Base-by-base conservation (phyloP, 23 tunicate genomes). In the Halocynthia roretzi region DNA sequence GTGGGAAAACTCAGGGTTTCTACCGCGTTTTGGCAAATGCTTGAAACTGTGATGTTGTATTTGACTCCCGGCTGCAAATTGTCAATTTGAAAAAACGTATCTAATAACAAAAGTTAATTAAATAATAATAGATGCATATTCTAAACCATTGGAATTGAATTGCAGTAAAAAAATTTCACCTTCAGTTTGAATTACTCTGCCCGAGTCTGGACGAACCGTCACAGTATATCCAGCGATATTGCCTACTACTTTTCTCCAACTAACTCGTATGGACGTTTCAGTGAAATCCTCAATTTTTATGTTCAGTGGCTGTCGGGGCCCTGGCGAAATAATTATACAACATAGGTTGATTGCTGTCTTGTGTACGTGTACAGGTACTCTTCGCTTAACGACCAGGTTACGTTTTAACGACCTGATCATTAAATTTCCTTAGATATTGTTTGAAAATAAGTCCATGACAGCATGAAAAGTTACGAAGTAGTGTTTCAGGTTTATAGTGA, bases 21-120 rank as follows among this genome's bases (percentile, higher is more conserved):
- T 40, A 69, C 64, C 50, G 80, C 31, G 11, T 67, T 55, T 10
- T 8, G 56, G 72, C 95, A 88, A 49, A 52, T 52, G 20, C 87
- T 50, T 0, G 76, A 12, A 6, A 83, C 86, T 9, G 84, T 53
- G n/a, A 83, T 56, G 6, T 56, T 78, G 81, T 88, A 79, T 6
- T 57, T 21, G 7, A 82, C 52, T 5, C 95, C 95, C 7, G 95
- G 84, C 63, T 54, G 53, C 44, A 88, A 67, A 21, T 77, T 58
- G 57, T 40, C 60, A 8, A 88, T 6, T 15, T 52, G 50, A 62
- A 82, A 52, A 7, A 14, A 65, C 9, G 55, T 51, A 9, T 61
- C 85, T 81, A 67, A 4, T 40, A 8, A 64, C 80, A 51, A 55
- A 31, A 31, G 44, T 31, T 31, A 4, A 0, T 31, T 31, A 4